Conservation (phyloP, 2,888 invertebrate species). For the Agrotis ipsilon region DNA sequence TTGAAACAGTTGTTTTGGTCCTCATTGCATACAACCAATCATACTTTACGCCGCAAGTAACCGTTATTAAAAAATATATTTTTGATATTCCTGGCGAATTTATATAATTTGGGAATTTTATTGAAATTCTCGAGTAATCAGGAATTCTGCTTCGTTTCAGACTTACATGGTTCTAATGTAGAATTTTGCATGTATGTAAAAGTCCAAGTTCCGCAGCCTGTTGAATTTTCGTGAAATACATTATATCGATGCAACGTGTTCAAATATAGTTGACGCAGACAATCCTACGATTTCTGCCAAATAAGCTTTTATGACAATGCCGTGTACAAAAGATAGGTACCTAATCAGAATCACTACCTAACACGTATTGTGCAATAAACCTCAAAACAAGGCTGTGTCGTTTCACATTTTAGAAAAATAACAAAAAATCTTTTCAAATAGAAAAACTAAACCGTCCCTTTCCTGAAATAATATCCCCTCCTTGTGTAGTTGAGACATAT, state of each 20-base stretch:
- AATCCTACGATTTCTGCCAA: constrained; percentile 1
- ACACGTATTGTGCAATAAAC: not conserved
- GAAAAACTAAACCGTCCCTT: not conserved
- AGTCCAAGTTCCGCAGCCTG: not conserved
- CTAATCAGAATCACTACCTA: not conserved
- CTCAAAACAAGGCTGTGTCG: not conserved
- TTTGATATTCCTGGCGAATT: not conserved
- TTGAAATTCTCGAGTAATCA: not conserved
- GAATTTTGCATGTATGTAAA: not conserved
- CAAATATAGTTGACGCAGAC: not conserved
- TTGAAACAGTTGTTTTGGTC: not conserved
- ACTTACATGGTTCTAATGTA: not conserved
- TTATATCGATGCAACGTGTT: not conserved
- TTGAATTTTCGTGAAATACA: not conserved
- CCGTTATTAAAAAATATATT: no score
- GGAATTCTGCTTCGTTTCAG: not conserved
- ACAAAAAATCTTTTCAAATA: not conserved
- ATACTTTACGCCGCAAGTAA: not conserved
- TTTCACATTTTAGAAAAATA: not conserved
- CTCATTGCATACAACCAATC: not conserved
- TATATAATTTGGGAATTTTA: not conserved
- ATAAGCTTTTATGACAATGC: not conserved
- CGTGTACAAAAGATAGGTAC: not conserved
- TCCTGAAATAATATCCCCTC: not conserved
- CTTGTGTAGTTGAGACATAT: not conserved